Evolutionary conservation across 2,888 invertebrate species (phyloP).

Genomic region (Coenonympha arcania): DNA sequence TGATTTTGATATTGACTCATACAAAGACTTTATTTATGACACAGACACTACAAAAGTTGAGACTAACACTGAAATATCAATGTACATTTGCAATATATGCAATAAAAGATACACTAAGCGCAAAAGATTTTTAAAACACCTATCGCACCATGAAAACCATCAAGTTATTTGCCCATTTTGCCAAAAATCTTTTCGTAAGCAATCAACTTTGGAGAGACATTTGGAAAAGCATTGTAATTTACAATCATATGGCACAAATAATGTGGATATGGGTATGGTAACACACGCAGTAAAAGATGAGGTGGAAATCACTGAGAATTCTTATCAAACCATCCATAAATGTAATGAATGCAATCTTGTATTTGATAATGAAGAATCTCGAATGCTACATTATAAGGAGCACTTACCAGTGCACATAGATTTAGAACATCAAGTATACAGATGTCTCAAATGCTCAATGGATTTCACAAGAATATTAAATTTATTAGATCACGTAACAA

Average conservation of each 20-base stretch:
- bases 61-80: conserved; percentile 28
- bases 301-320: conserved; percentile 8
- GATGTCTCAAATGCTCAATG: conserved; percentile 5
- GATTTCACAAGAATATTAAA: conserved; percentile 6
- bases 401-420: conserved; percentile 1
- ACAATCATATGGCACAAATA: too few species aligned
- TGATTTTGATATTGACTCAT: conserved; percentile 33
- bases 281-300: conserved; percentile 16
- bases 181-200: conserved; percentile 43
- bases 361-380: conserved; percentile 8
- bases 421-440: conserved; percentile 1
- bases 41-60: conserved; percentile 31
- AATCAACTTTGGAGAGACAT: conserved; percentile 49
- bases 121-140: conserved; percentile 64
- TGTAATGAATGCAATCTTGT: conserved; percentile 16
- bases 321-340: too few species aligned
- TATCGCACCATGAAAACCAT: conserved; percentile 50
- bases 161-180: conserved; percentile 42
- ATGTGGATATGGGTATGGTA: neutral
- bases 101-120: conserved; percentile 59
- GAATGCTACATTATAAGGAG: conserved; percentile 13
- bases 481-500: conserved; percentile 5
- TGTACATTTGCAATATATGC: conserved; percentile 56
- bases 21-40: conserved; percentile 28
- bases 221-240: conserved; percentile 42